A percentile compares a stretch with the other conserved stretches of the same genome.
Conservation (phyloP, 92 coral and sea anemone genomes). For the Metridium senile region DNA sequence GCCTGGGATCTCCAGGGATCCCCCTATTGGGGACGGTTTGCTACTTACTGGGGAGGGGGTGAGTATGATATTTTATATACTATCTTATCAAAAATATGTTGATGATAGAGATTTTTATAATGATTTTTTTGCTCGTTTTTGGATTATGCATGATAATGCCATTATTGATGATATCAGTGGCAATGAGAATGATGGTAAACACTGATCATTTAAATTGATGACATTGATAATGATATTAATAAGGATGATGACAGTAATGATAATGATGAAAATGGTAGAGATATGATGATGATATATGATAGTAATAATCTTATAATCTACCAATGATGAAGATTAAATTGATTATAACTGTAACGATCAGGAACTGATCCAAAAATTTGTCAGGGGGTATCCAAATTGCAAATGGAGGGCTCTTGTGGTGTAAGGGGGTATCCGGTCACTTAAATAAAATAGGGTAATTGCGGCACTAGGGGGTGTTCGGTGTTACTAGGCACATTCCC, state of each 20-base stretch:
- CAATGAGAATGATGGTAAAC: neutral
- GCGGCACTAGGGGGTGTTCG: too few relatives aligned
- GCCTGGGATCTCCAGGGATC: conserved; percentile 81
- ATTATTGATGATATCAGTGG: neutral
- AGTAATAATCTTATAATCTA: too few relatives aligned
- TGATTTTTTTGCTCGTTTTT: too few relatives aligned
- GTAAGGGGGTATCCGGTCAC: too few relatives aligned
- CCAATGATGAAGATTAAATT: too few relatives aligned
- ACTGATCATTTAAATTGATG: neutral
- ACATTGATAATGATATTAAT: neutral
- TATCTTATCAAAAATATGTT: neutral
- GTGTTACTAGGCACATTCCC: too few relatives aligned
- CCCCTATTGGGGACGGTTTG: conserved; percentile 85
- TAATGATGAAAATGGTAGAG: neutral
- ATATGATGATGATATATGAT: neutral
- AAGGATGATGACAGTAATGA: neutral
- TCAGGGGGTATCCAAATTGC: too few relatives aligned
- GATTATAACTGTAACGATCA: too few relatives aligned
- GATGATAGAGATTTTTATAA: neutral
- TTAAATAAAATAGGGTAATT: too few relatives aligned
- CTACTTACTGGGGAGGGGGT: conserved; percentile 95
- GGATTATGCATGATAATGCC: neutral
- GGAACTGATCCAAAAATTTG: too few relatives aligned
- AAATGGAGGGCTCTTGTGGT: too few relatives aligned
- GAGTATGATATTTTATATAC: conserved; percentile 3